These are phyloP conservation scores for Pilophorus perplexus DNA, from an alignment of 2,888 invertebrate genomes.

Conservation along the genomic window DNA sequence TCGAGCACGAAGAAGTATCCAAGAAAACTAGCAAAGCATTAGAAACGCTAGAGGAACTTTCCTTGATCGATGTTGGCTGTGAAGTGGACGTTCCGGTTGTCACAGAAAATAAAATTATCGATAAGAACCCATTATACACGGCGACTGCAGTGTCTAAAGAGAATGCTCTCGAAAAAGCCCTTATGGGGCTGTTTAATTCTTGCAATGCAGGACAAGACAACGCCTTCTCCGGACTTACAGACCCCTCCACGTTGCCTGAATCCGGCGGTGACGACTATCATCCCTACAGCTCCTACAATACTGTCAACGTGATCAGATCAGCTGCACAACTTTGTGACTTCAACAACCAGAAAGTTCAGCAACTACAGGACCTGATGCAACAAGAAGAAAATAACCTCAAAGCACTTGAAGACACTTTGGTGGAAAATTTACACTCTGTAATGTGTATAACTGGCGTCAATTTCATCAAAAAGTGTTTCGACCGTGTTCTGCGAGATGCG, in stretches of 20 bases:
- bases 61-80: background rate
- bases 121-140: too few relatives aligned
- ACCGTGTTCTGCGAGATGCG: background rate
- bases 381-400: background rate
- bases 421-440: slow-evolving; percentile 3
- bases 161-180: too few relatives aligned
- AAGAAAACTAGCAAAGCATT: background rate
- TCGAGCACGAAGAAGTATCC: background rate
- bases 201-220: background rate
- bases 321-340: slow-evolving; percentile 26
- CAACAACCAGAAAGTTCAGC: slow-evolving; percentile 15
- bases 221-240: background rate
- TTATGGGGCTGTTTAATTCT: slow-evolving; percentile 2
- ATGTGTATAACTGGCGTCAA: slow-evolving; percentile 2
- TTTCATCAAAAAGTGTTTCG: slow-evolving; percentile 20
- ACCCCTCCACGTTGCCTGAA: background rate
- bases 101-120: too few relatives aligned
- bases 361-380: background rate
- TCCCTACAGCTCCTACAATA: slow-evolving; percentile 3
- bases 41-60: too few relatives aligned
- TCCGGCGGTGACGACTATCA: background rate
- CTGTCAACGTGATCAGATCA: slow-evolving; percentile 11
- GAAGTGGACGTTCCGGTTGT: too few relatives aligned
- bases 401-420: slow-evolving; percentile 6
- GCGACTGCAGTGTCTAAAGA: too few relatives aligned